Evolutionary conservation across 2,888 invertebrate genomes (phyloP).

Genomic region (Drosophila stalkeri): DNA sequence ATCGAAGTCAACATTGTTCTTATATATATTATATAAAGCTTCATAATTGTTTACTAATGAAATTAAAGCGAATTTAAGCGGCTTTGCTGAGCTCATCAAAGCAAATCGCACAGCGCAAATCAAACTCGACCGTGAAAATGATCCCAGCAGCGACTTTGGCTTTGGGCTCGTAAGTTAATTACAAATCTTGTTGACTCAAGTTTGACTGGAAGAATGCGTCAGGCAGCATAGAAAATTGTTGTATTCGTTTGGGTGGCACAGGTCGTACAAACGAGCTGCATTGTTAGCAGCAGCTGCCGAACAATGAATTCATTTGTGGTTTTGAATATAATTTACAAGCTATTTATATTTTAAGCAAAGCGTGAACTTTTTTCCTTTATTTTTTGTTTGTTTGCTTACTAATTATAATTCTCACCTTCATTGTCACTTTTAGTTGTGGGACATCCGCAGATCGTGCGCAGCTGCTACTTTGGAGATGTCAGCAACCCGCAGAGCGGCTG

Average conservation of each 20-base stretch:
- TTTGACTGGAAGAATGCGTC: slow-evolving; percentile 28
- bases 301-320: slow-evolving; percentile 43
- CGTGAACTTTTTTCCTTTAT: slow-evolving; percentile 35
- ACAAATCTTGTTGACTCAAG: slow-evolving; percentile 37
- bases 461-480: slow-evolving; percentile 82
- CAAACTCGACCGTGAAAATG: slow-evolving; percentile 29
- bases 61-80: not conserved
- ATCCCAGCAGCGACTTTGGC: not conserved
- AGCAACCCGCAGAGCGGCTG: slow-evolving; percentile 78
- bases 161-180: slow-evolving; percentile 24
- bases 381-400: not conserved
- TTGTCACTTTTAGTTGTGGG: slow-evolving; percentile 65
- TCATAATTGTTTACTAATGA: slow-evolving; percentile 1
- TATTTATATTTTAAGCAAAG: slow-evolving; percentile 14
- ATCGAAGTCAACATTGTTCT: not conserved
- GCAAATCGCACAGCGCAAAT: slow-evolving; percentile 17
- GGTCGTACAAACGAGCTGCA: slow-evolving; percentile 20
- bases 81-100: slow-evolving; percentile 37
- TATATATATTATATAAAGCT: not conserved
- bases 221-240: slow-evolving; percentile 31
- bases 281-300: slow-evolving; percentile 32
- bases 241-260: not conserved
- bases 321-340: not conserved
- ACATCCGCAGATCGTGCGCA: slow-evolving; percentile 69
- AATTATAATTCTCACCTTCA: slow-evolving; percentile 17